Evolutionary conservation across 1,140 invertebrate genomes (phyloP), one percentile per base, ranked within the genome.

Genomic region (Drosophila sturtevanti): DNA sequence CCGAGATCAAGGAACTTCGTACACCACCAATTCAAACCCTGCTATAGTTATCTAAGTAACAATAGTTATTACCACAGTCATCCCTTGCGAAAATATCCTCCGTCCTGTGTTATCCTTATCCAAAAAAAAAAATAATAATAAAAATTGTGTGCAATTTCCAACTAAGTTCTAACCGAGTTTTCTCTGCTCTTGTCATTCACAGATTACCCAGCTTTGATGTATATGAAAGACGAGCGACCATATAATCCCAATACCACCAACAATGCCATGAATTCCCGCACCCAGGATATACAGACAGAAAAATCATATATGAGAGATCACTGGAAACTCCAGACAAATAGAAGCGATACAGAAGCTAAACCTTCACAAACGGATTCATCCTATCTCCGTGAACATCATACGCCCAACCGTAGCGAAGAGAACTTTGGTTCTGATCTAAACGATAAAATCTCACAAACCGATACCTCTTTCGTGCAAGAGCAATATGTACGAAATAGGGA

Each of bases 191-290:
- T 56, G 2, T 48, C 48, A 31, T 65, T 21, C 44, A 0, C 44
- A 86, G 82, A 58, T 62, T 69, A 41, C 79, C 81, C 79, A 78
- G 81, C 81, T 89, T 61, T 86, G 68, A 86, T 87, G 75, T 79
- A 79, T 24, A 66, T 82, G 71, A 54, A 77, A 24, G 54, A 87
- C 38, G 82, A 87, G 72, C 79, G 72, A 71, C 63, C 48, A 63
- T 35, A 12, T 18, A 37, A 51, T 24, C 58, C 59, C 56, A 58
- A n/a, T 51, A 59, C 22, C 41, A 48, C 7, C 16, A 4, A 16
- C 37, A 22, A 70, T 41, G 48, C 24, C 54, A 48, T 22, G 9
- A n/a, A 9, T 35, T 54, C 69, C 74, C 72, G 60, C 51, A 22
- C 34, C 58, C 69, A 74, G 54, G 37, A 56, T 38, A 60, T 70